These are phyloP conservation scores for Lepidurus packardi DNA, from an alignment of 1,140 invertebrate genomes.

Conservation along the genomic window DNA sequence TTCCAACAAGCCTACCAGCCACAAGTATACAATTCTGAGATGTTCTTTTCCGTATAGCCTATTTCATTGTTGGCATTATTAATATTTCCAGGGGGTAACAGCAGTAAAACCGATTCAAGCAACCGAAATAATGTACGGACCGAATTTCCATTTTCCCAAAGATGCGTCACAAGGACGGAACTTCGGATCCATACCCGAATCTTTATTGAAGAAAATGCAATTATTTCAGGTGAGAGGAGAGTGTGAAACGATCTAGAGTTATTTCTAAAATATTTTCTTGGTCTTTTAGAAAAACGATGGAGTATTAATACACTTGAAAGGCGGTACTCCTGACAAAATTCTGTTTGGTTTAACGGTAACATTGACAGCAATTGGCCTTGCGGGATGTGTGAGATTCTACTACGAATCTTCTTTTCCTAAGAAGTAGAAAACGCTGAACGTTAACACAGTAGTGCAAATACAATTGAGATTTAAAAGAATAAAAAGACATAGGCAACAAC, in stretches of 20 bases:
- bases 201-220: not conserved
- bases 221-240: not conserved
- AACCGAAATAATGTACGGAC: not conserved
- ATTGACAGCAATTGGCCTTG: constrained; percentile 45
- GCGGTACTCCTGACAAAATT: constrained; percentile 52
- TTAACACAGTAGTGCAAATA: not conserved
- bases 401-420: constrained; percentile 46
- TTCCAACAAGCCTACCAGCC: not conserved
- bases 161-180: not conserved
- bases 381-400: constrained; percentile 41
- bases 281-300: constrained; percentile 50
- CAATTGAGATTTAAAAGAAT: not conserved
- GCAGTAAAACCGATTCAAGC: not conserved
- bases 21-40: not conserved
- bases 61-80: not conserved
- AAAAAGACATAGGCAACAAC: not conserved
- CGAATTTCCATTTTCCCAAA: not conserved
- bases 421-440: constrained; percentile 30
- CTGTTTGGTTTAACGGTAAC: constrained; percentile 50
- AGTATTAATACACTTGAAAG: constrained; percentile 55
- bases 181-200: not conserved
- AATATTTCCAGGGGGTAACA: not conserved
- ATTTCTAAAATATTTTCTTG: no score
- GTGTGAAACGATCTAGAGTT: no score
- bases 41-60: not conserved